Base-by-base conservation (phyloP, 2,888 invertebrate genomes). In the Agapostemon virescens region DNA sequence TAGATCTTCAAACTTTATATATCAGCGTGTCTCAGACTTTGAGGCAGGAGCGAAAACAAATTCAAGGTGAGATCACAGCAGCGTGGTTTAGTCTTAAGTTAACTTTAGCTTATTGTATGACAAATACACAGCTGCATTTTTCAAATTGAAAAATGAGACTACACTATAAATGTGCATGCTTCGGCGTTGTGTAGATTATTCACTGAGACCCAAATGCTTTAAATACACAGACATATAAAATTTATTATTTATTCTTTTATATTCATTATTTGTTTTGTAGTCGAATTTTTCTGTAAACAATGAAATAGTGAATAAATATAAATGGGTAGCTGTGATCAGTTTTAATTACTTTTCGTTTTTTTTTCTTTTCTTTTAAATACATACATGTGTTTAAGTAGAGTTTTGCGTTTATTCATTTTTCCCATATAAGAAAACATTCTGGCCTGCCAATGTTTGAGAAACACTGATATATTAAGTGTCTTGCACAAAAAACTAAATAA, bases 21-120 rank as follows among this genome's bases (percentile, higher is more conserved):
- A 94, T 93, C 94, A 94, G 93, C 94, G 94, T 93, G 93, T 93
- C 93, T 94, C 94, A 92, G 94, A 94, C 93, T 94, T 93, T 93
- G 94, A 94, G 93, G 93, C 93, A 91, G 93, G 93, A 92, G 92
- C 92, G 92, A 93, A 93, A 92, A 92, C 93, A 91, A 93, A 93
- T 93, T 93, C 93, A 93, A 94, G 94, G 94, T 94, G 94, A 94
- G 94, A 93, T 90, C 89, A 90, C 88, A 91, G 90, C 90, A 90
- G 91, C 90, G 92, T 91, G 91, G 90, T 90, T 86, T 91, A 91
- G 89, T 90, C 88, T 87, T 91, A 89, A 91, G 90, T 89, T 91
- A 89, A 91, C 90, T 88, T 86, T 90, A 92, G 92, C 90, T 92
- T 92, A 89, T 79, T 90, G 89, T 91, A 89, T 90, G 87, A 89